Evolutionary conservation across 2,888 invertebrate genomes (phyloP), one percentile per base, ranked within the genome.

Genomic region (Bimastos eiseni): DNA sequence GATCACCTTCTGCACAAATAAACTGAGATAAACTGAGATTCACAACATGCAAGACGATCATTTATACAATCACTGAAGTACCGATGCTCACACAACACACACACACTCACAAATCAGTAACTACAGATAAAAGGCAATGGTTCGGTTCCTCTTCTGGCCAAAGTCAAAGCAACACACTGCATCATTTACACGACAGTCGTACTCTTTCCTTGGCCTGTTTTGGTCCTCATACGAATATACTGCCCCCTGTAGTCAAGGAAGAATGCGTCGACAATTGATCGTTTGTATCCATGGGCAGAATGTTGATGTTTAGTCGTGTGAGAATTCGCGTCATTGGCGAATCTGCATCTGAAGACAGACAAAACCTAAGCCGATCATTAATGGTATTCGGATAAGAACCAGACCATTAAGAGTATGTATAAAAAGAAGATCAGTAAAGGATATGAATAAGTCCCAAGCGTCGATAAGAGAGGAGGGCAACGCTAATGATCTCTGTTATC

Each of bases 321-420:
- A 86, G 86, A 86, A 86, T 36, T 37, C 86, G 34, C 30, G 86
- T 86, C 86, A 86, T 86, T 37, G 86, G 86, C 17, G 86, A 86
- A 86, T n/a, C 70, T 70, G 70, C 70, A 70, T n/a, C 70, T 2
- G 8, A 70, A 70, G 70, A 70, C n/a, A 70, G n/a, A 70, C 49
- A 49, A 70, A 70, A n/a, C n/a, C 5, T n/a, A 70, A n/a, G n/a
- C 70, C 11, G n/a, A 70, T 70, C 70, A 24, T 49, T 49, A 70
- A 24, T 21, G 11, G 49, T 49, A 49, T 49, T 24, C 21, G 21
- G 49, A 17, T 49, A 49, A 49, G 49, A 70, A 70, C n/a, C 8
- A 70, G n/a, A 30, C 8, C n/a, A 70, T n/a, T 5, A 55, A 55
- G 55, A 6, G 30, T 30, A 17, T 55, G 24, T 2, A 30, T 4